phyloP scores from a whole-genome alignment of 1,140 invertebrate species.

The Zaprionus tsacasi region DNA sequence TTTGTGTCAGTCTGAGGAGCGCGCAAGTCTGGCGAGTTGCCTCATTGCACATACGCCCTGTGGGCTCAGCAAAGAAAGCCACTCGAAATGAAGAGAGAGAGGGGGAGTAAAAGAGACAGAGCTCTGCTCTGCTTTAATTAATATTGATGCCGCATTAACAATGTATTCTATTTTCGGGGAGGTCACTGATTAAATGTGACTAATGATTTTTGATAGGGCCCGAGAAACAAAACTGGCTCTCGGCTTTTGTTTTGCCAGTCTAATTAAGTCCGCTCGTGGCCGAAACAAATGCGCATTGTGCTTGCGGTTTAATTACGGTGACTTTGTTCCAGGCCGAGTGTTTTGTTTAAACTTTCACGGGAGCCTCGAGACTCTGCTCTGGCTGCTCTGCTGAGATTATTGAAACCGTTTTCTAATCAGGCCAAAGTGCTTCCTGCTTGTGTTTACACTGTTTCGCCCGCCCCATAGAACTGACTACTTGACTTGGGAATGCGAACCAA shows the following conservation, averaged over 20 bases:
- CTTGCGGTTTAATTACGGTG: conserved; percentile 67
- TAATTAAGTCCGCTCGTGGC: conserved; percentile 59
- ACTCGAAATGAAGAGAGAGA: background rate
- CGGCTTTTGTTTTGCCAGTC: conserved; percentile 51
- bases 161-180: conserved; percentile 52
- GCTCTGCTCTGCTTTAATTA: conserved; percentile 56
- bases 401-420: conserved; percentile 79
- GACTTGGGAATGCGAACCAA: conserved; percentile 46
- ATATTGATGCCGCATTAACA: conserved; percentile 79
- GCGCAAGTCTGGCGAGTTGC: conserved; percentile 23
- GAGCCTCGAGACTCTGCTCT: background rate
- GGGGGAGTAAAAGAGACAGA: background rate
- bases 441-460: conserved; percentile 16
- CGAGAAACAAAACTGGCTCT: conserved; percentile 37
- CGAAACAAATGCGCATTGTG: conserved; percentile 69
- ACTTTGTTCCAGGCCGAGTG: conserved; percentile 29
- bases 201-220: conserved; percentile 62
- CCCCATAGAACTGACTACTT: conserved; percentile 60
- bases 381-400: conserved; percentile 52
- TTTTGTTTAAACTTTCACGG: conserved; percentile 60
- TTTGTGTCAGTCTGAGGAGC: conserved; percentile 61
- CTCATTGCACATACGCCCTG: conserved; percentile 59
- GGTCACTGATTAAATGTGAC: conserved; percentile 71
- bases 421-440: conserved; percentile 60
- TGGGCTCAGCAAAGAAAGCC: conserved; percentile 14